Percentiles rank a stretch among this genome's conserved stretches.
These are phyloP conservation scores for Cheilosia vulpina DNA, from an alignment of 2,888 invertebrate species.

Conservation along the genomic window DNA sequence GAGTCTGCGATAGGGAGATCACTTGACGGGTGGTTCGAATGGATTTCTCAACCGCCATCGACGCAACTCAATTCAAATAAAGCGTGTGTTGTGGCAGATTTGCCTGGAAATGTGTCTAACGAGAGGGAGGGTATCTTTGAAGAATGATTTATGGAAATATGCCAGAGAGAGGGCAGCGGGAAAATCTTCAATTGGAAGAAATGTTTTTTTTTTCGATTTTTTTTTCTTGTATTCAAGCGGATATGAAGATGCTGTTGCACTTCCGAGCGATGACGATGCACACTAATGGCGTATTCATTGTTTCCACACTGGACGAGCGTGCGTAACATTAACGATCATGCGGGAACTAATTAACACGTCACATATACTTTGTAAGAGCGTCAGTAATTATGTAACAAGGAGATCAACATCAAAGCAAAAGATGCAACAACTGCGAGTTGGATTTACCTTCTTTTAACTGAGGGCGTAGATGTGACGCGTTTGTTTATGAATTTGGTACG, in stretches of 20 bases:
- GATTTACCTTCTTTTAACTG: background rate
- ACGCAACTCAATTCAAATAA: background rate
- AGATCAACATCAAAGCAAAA: no score
- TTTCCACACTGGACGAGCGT: background rate
- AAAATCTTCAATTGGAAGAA: conserved; percentile 1
- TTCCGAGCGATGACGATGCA: background rate
- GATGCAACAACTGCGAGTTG: background rate
- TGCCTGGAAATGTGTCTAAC: background rate
- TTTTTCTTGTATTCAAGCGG: conserved; percentile 2
- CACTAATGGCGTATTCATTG: background rate
- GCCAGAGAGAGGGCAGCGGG: background rate
- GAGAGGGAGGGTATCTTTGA: background rate
- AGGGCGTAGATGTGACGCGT: background rate
- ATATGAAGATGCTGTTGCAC: conserved; percentile 6
- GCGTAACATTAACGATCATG: background rate
- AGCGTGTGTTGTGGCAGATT: background rate
- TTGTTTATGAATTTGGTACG: no score
- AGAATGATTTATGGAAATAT: conserved; percentile 6
- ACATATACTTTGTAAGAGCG: background rate
- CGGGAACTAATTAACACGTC: background rate
- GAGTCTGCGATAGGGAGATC: background rate
- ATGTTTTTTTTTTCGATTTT: background rate
- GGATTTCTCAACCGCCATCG: background rate
- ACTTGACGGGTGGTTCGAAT: background rate
- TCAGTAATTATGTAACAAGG: background rate